phyloP scores from a whole-genome alignment of 2,797 vertebrate genomes.

The Aphelocoma californica region DNA sequence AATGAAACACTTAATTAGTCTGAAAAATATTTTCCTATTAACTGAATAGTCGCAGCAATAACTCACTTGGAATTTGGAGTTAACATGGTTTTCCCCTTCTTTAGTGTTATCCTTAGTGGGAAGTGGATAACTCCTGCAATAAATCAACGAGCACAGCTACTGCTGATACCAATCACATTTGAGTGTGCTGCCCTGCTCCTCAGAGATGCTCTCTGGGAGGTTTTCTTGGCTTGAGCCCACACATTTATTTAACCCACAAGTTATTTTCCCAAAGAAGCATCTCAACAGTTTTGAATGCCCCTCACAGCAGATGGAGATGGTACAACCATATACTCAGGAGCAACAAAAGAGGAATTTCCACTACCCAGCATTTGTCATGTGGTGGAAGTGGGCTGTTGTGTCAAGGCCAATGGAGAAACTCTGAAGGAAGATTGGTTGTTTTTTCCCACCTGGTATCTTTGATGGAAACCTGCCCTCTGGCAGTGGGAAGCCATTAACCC shows the following conservation, averaged over 20 bases:
- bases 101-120: neutral
- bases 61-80: neutral
- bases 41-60: neutral
- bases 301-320: neutral
- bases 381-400: neutral
- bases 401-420: neutral
- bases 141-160: neutral
- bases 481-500: neutral
- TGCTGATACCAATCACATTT: fast-evolving
- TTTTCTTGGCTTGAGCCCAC: neutral
- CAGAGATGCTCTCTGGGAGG: neutral
- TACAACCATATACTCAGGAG: too few species aligned
- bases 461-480: neutral
- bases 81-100: neutral
- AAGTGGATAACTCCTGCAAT: neutral
- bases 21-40: neutral
- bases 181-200: neutral
- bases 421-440: neutral
- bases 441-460: neutral
- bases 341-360: neutral
- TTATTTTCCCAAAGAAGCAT: neutral
- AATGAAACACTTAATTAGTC: neutral
- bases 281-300: neutral
- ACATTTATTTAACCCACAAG: neutral
- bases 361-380: neutral